Percentiles rank a stretch among this genome's conserved stretches.
Conservation (phyloP, 2,113 vertebrate species). For the Thryonomys swinderianus region DNA sequence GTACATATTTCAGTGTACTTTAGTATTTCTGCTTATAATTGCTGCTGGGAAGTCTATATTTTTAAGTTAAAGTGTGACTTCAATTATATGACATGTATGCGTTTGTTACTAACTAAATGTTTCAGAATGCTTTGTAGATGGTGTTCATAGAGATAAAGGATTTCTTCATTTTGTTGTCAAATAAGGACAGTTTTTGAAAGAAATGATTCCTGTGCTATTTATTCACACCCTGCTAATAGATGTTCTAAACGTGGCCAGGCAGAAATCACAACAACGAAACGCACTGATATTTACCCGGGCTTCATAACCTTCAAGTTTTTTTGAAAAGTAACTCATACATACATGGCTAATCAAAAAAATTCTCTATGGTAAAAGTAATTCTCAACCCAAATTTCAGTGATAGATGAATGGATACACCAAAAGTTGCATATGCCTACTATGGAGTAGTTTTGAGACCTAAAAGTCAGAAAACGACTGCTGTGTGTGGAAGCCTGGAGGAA, state of each 20-base stretch:
- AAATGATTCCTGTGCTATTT: background rate
- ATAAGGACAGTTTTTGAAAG: background rate
- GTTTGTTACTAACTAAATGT: background rate
- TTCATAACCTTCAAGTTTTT: background rate
- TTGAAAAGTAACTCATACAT: background rate
- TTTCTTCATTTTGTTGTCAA: background rate
- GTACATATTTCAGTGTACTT: slow-evolving; percentile 36
- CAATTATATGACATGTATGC: background rate
- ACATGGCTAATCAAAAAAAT: background rate
- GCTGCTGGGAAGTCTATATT: background rate
- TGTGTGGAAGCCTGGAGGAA: background rate
- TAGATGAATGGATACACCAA: background rate
- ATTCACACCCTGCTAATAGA: background rate
- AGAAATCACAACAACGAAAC: background rate
- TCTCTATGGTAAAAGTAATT: background rate
- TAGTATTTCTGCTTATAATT: background rate
- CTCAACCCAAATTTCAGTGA: background rate
- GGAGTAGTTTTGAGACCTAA: background rate
- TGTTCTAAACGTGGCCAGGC: background rate
- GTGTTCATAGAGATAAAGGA: background rate
- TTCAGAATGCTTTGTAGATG: background rate
- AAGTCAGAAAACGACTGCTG: background rate
- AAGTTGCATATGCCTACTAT: background rate
- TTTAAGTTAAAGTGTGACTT: background rate
- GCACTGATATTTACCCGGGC: background rate